A percentile compares a stretch with the other conserved stretches of the same genome.
Conservation (phyloP, 1,140 invertebrate species). For the Euwallacea similis region DNA sequence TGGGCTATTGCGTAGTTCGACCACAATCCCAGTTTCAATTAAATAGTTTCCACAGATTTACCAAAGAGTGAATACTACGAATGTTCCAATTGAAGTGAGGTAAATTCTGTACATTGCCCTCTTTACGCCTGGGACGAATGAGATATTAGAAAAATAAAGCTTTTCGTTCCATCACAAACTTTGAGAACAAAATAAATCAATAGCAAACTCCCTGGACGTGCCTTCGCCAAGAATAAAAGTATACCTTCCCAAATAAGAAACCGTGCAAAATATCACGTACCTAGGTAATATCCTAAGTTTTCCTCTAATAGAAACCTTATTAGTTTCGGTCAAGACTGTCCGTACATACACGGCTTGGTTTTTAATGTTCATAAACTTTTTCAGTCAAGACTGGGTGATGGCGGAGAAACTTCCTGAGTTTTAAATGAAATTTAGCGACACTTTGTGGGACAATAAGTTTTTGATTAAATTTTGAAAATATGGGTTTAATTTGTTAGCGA, state of each 20-base stretch:
- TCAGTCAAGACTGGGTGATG: not conserved
- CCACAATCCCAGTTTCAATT: not conserved
- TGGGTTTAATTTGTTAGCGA: not conserved
- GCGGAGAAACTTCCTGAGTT: not conserved
- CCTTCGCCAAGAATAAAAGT: not conserved
- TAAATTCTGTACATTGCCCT: no score
- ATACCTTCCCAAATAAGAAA: not conserved
- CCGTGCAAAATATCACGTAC: not conserved
- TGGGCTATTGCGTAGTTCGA: no score
- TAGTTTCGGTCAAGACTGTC: conserved; percentile 17
- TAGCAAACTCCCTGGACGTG: no score
- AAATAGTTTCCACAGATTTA: no score
- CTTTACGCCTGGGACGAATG: no score
- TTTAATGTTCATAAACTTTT: conserved; percentile 15
- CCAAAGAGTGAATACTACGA: no score
- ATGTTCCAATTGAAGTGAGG: no score
- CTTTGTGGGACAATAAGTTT: conserved; percentile 17
- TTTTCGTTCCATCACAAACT: no score
- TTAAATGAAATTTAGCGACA: conserved; percentile 10
- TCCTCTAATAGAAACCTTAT: conserved; percentile 17
- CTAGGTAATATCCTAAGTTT: conserved; percentile 5
- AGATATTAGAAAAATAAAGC: no score
- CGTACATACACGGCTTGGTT: conserved; percentile 1
- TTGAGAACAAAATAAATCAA: no score
- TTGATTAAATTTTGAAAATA: conserved; percentile 13